A percentile compares a stretch with the other conserved stretches of the same genome.
Conservation (phyloP, 2,888 invertebrate species). For the Lithosia quadra region DNA sequence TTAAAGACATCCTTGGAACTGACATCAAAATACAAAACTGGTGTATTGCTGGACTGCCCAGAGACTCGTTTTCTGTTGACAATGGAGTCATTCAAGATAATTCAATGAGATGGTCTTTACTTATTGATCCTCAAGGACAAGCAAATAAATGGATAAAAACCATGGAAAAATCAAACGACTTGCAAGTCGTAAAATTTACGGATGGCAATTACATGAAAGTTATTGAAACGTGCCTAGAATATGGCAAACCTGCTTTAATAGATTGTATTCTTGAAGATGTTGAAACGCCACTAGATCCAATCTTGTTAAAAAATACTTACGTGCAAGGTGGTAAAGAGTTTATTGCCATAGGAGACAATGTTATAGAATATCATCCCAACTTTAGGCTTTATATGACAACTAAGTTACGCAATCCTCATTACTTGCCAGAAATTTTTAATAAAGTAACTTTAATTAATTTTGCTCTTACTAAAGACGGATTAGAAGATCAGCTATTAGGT, state of each 20-base stretch:
- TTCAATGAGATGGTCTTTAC: constrained; percentile 92
- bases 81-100: constrained; percentile 94
- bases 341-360: constrained; percentile 92
- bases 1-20: constrained; percentile 92
- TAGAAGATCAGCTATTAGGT: constrained; percentile 94
- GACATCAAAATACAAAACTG: constrained; percentile 95
- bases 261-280: constrained; percentile 93
- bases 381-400: constrained; percentile 94
- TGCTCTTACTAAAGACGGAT: constrained; percentile 92
- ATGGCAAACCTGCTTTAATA: constrained; percentile 92
- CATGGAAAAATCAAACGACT: constrained; percentile 91
- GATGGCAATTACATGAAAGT: constrained; percentile 92
- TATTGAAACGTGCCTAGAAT: constrained; percentile 91
- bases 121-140: constrained; percentile 95
- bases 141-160: constrained; percentile 95
- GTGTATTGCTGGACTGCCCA: constrained; percentile 93
- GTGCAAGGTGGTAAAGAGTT: constrained; percentile 91
- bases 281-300: constrained; percentile 92
- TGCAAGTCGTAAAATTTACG: constrained; percentile 91
- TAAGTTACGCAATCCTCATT: constrained; percentile 94
- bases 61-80: constrained; percentile 93
- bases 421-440: constrained; percentile 93
- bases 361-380: constrained; percentile 91
- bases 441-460: constrained; percentile 95
- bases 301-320: constrained; percentile 91